Evolutionary conservation across 2,888 invertebrate species (phyloP).

Genomic region (Mimas tiliae): DNA sequence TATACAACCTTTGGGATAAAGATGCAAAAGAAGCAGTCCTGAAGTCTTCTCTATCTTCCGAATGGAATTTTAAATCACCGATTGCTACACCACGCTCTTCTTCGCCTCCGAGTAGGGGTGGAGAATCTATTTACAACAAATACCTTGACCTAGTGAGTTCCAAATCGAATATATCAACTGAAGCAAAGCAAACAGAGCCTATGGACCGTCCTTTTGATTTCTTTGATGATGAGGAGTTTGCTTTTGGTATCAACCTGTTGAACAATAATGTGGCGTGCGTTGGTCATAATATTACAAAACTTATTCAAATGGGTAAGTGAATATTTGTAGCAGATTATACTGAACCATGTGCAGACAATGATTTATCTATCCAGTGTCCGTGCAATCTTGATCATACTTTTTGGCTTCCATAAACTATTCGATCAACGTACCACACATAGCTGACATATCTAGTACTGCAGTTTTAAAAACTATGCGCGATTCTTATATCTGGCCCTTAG

Average conservation of each 20-base stretch:
- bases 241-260: conserved; percentile 73
- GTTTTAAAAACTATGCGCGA: too few relatives aligned
- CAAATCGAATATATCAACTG: conserved; percentile 58
- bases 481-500: too few relatives aligned
- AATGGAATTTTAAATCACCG: conserved; percentile 52
- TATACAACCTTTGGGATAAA: conserved; percentile 49
- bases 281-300: conserved; percentile 71
- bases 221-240: conserved; percentile 76
- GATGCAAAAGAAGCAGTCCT: conserved; percentile 48
- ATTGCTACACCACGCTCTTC: conserved; percentile 55
- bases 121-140: conserved; percentile 65
- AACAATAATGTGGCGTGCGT: conserved; percentile 79
- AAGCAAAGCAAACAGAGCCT: conserved; percentile 58
- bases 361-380: too few relatives aligned
- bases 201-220: conserved; percentile 73
- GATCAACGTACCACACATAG: too few relatives aligned
- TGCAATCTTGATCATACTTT: too few relatives aligned
- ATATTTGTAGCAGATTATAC: not conserved
- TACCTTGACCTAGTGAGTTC: conserved; percentile 70
- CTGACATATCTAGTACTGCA: too few relatives aligned
- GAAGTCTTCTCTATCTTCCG: conserved; percentile 49
- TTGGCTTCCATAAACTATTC: too few relatives aligned
- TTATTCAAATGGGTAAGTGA: conserved; percentile 73
- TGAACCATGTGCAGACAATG: too few relatives aligned
- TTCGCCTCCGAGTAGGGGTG: conserved; percentile 50